Evolutionary conservation across 2,888 invertebrate genomes (phyloP), one percentile per base, ranked within the genome.

Genomic region (Scaptomyza reducta): DNA sequence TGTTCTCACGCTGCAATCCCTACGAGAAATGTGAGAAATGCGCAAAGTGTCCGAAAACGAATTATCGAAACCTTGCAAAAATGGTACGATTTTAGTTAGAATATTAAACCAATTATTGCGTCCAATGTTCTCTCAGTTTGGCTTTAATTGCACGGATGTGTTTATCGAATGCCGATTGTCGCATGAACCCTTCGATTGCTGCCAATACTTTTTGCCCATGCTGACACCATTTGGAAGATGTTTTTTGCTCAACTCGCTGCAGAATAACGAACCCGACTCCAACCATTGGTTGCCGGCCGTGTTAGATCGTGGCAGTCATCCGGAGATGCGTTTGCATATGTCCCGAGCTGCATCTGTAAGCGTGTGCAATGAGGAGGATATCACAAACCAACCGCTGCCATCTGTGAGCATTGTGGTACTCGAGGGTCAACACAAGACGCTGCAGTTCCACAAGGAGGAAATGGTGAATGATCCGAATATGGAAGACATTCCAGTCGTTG

Each of bases 381-480:
- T 92, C 7, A 89, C 91, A 0, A 87, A 88, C 14, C 75, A 79
- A 9, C 73, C 89, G 0, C 33, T 91, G 10, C 61, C 79, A 0
- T 74, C 80, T 4, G 70, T 75, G 7, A 77, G 56, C 10, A 53
- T 65, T 16, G 58, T 25, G 6, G 63, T 47, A 16, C 74, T 59
- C 16, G 75, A 64, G 4, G 74, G 87, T 0, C 55, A 70, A 22
- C 72, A 78, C 16, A 87, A 82, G 38, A 75, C 72, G 0, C 55
- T 90, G 33, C 89, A 88, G 75, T 75, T 94, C n/a, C 90, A 92
- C 49, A 90, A 93, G 6, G 91, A 93, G 38, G 92, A 94, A 81
- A 95, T 95, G 70, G 93, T 94, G 47, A 96, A 96, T 84, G 95
- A 95, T 88, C 93, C 93, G 0, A 93, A 94, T 68, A 93, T 94